Conservation (phyloP, 2,797 vertebrate genomes). For the Amphiprion clarkii region DNA sequence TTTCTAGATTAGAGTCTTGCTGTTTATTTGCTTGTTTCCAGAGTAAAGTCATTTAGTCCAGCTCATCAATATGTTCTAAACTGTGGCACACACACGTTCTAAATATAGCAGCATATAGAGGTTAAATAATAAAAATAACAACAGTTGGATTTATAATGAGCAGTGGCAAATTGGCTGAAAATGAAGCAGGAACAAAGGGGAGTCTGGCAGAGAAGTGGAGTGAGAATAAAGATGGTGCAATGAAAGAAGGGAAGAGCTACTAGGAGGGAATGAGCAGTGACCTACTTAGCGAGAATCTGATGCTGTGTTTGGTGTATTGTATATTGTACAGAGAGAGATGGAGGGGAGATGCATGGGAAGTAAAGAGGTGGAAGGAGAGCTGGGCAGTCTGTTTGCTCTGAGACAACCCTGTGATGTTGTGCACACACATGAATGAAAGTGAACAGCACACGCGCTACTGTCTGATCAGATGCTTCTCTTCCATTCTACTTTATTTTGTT, state of each 20-base stretch:
- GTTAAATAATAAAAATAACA: neutral
- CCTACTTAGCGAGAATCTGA: conserved; percentile 57
- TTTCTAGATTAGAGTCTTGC: no score
- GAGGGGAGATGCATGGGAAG: conserved; percentile 2
- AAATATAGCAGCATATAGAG: neutral
- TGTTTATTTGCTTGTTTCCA: neutral
- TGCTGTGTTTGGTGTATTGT: conserved; percentile 33
- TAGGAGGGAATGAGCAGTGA: conserved; percentile 55
- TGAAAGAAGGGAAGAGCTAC: conserved; percentile 2
- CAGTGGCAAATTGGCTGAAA: conserved; percentile 19
- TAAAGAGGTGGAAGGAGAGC: neutral
- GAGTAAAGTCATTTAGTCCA: neutral
- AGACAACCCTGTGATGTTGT: neutral
- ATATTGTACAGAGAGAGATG: conserved; percentile 5
- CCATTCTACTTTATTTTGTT: neutral
- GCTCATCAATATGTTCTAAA: neutral
- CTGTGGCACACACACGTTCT: neutral
- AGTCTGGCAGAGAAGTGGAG: conserved; percentile 13
- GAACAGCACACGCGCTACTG: neutral
- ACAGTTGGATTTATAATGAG: conserved; percentile 10
- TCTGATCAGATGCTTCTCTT: neutral
- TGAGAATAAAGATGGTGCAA: conserved; percentile 46
- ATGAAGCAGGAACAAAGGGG: conserved; percentile 1
- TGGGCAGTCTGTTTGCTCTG: no score
- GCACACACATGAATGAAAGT: conserved; percentile 8